Base-by-base conservation (phyloP, 2,888 invertebrate genomes). In the Tortrix viridana region DNA sequence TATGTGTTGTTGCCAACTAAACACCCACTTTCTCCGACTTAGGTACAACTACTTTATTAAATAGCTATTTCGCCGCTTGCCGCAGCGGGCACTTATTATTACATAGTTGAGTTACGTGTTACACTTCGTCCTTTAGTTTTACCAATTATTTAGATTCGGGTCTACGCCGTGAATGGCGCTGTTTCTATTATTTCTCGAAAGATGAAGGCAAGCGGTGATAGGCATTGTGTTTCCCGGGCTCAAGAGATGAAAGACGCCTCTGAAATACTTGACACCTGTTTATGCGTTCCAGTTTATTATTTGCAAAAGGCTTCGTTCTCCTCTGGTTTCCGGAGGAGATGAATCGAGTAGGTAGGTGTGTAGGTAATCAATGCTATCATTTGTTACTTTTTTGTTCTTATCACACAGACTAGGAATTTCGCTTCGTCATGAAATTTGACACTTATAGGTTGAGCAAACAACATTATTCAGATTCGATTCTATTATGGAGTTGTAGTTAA, bases 11-110 rank as follows among this genome's bases (percentile, higher is more conserved):
- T 66, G 69, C 71, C 72, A 77, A 77, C 73, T 73, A 72, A 67
- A 70, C 74, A 71, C 74, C 75, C 71, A 76, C 73, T 80, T 74
- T 73, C 67, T 67, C 71, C 65, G 64, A 65, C 69, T 69, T 66
- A 55, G 44, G 49, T 62, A 37, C 14, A 56, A 18, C 71, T 69
- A 74, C 75, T 80, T 79, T 80, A 82, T 84, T 80, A 81, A 81
- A 82, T 77, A 79, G 75, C 74, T 69, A 71, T 77, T 74, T 74
- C 76, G 73, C 70, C 32, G 37, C 20, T 62, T 41, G 41, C 52
- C 62, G 46, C 56, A 62, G 57, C 61, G 23, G 44, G 49, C 61
- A 46, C 57, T 57, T 57, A 41, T 57, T 32, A 32, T 12, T 9
- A n/a, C n/a, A n/a, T n/a, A 60, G 12, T 41, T 47, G 46, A 56